These are phyloP conservation scores for Tringa solitaria DNA, from an alignment of 2,113 vertebrate genomes.

Conservation along the genomic window DNA sequence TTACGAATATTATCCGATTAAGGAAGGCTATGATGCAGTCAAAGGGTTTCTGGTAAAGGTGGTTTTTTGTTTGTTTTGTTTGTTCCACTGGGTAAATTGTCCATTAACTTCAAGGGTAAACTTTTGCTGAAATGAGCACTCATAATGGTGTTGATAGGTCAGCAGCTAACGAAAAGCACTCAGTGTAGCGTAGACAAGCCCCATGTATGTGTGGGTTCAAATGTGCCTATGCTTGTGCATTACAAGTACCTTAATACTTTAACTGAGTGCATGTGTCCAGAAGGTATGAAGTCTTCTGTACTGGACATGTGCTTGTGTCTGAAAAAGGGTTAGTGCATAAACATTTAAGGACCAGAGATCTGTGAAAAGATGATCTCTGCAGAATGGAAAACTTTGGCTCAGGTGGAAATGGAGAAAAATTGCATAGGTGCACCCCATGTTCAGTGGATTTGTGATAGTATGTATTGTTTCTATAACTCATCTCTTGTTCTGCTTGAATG, in stretches of 20 bases:
- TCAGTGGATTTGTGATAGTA: not conserved
- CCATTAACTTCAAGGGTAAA: not conserved
- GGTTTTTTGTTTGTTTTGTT: not conserved
- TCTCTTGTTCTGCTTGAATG: not conserved
- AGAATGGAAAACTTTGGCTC: not conserved
- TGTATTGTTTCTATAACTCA: not conserved
- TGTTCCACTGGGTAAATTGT: not conserved
- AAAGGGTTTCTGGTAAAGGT: not conserved
- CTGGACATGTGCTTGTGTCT: not conserved
- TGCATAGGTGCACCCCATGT: accelerated
- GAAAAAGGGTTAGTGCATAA: not conserved
- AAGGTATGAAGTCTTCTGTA: not conserved
- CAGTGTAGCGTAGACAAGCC: not conserved
- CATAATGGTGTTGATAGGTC: not conserved
- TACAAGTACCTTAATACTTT: not conserved
- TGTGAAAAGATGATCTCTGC: accelerated
- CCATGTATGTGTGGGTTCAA: accelerated
- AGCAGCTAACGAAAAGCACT: not conserved
- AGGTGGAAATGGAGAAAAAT: not conserved
- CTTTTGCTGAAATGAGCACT: not conserved
- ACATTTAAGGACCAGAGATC: not conserved
- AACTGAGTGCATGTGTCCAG: not conserved
- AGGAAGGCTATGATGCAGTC: not conserved
- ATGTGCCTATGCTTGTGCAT: accelerated
- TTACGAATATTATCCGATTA: not conserved